Percentiles rank a stretch among this genome's conserved stretches.
These are phyloP conservation scores for Trichomycterus rosablanca DNA, from an alignment of 2,113 vertebrate species.

Conservation along the genomic window DNA sequence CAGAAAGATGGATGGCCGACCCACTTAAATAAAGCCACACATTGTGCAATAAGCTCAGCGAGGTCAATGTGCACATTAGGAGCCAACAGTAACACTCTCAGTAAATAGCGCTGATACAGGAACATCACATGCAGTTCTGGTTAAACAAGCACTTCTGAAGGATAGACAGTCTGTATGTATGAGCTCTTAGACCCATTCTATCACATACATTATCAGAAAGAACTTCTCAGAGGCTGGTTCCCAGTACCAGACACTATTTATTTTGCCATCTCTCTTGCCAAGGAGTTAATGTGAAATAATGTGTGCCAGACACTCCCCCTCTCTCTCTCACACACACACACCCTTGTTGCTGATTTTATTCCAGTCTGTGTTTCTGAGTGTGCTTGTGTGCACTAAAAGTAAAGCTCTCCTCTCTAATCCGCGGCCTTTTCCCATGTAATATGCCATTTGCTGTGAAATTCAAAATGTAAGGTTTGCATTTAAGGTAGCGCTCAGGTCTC, in stretches of 20 bases:
- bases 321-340: conserved; percentile 2
- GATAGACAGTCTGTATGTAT: conserved; percentile 1
- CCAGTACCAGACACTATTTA: conserved; percentile 22
- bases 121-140: conserved; percentile 5
- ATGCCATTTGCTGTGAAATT: too few species aligned
- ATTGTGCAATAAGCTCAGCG: background rate
- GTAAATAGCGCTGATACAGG: conserved; percentile 15
- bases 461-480: too few species aligned
- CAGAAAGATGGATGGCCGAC: too few species aligned
- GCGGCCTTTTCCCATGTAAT: too few species aligned
- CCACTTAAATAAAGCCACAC: too few species aligned
- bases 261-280: conserved; percentile 31
- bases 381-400: conserved; percentile 14
- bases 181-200: background rate
- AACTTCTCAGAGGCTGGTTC: conserved; percentile 27
- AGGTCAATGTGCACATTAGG: background rate
- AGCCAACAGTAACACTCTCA: conserved; percentile 8
- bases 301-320: background rate
- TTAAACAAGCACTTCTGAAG: conserved; percentile 6
- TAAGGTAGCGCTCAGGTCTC: too few species aligned
- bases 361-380: background rate
- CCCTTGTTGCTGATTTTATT: background rate
- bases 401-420: too few species aligned
- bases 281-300: conserved; percentile 9
- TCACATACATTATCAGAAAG: conserved; percentile 25